A percentile compares a stretch with the other conserved stretches of the same genome.
These are phyloP conservation scores for Petrolisthes cinctipes DNA, from an alignment of 2,888 invertebrate species.

Conservation along the genomic window DNA sequence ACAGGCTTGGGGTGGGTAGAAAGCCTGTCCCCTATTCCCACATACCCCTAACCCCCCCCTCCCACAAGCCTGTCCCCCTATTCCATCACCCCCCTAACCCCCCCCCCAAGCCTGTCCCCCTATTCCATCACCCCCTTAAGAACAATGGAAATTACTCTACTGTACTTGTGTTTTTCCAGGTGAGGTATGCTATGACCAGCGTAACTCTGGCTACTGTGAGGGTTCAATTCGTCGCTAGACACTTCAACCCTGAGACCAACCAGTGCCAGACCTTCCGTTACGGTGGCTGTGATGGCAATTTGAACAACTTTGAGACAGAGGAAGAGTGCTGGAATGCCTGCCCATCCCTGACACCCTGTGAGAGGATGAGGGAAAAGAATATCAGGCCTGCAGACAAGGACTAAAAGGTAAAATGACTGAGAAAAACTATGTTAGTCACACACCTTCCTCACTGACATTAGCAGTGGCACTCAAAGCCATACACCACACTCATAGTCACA, in stretches of 20 bases:
- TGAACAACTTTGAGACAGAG: conserved; percentile 86
- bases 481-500: no score
- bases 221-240: conserved; percentile 75
- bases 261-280: conserved; percentile 80
- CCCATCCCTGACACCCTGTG: conserved; percentile 86
- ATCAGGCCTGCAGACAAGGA: conserved; percentile 79
- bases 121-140: no score
- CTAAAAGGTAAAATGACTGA: conserved; percentile 69
- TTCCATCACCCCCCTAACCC: no score
- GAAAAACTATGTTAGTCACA: not conserved
- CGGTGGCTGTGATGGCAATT: conserved; percentile 83
- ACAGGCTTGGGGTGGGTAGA: no score
- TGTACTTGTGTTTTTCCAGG: conserved; percentile 43
- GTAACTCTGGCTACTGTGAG: conserved; percentile 65
- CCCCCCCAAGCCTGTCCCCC: no score
- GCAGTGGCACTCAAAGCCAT: no score
- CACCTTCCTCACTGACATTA: no score
- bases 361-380: conserved; percentile 83
- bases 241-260: conserved; percentile 83
- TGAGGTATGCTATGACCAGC: conserved; percentile 66
- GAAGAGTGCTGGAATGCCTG: conserved; percentile 83
- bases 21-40: no score
- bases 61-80: no score
- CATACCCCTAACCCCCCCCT: no score
- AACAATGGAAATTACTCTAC: not conserved